These are phyloP conservation scores for Platichthys flesus DNA, from an alignment of 2,113 vertebrate species.

Conservation along the genomic window DNA sequence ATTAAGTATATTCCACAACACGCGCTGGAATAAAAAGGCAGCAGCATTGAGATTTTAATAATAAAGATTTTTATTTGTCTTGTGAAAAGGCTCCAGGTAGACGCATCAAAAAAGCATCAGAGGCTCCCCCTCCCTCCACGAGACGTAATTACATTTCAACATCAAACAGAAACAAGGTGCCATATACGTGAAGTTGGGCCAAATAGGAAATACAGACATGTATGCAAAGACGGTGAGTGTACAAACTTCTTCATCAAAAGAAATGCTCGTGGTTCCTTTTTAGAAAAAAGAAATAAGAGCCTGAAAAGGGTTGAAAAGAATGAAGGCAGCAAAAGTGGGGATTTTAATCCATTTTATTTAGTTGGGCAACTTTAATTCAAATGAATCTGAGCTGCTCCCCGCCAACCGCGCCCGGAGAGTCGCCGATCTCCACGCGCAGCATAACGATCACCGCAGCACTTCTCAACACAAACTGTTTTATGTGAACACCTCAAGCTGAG, in stretches of 20 bases:
- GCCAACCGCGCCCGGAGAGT: conserved; percentile 74
- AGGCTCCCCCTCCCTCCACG: not conserved
- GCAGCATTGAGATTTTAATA: conserved; percentile 1
- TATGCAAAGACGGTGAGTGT: conserved; percentile 33
- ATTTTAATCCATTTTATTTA: conserved; percentile 74
- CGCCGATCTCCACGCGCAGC: conserved; percentile 54
- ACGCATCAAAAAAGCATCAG: conserved; percentile 31
- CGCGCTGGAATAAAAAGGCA: not conserved
- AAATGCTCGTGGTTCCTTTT: conserved; percentile 34
- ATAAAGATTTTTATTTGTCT: not conserved
- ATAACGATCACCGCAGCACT: conserved; percentile 69
- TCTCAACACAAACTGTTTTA: conserved; percentile 76
- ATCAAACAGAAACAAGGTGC: conserved; percentile 54
- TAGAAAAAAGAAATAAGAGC: conserved; percentile 25
- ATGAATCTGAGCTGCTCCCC: conserved; percentile 59
- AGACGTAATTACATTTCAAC: conserved; percentile 49
- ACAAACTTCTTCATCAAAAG: conserved; percentile 69
- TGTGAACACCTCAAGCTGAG: conserved; percentile 78
- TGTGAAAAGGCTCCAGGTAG: not conserved
- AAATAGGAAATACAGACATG: conserved; percentile 38
- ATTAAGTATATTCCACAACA: not conserved
- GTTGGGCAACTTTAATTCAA: conserved; percentile 77
- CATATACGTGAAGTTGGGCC: conserved; percentile 26
- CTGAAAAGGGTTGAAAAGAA: conserved; percentile 31
- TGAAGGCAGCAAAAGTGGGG: conserved; percentile 37